These are phyloP conservation scores for Leucophenga maculata DNA, from an alignment of 2,888 invertebrate genomes.

Conservation along the genomic window DNA sequence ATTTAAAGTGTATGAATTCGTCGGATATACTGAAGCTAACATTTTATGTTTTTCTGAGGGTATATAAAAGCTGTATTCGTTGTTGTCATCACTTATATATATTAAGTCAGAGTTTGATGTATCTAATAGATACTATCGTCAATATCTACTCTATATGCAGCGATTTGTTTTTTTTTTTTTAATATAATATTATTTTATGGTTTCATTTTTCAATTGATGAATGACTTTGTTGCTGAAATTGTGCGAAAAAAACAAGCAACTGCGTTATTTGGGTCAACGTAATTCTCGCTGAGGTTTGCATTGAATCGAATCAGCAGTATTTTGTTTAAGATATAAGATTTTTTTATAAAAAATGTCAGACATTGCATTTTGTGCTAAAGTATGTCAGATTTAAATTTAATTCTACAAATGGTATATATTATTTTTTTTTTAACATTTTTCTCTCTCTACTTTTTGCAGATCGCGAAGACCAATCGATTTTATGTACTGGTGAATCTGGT, in stretches of 20 bases:
- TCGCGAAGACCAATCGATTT: constrained; percentile 98
- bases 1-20: too few species aligned
- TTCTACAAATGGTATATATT: constrained; percentile 4
- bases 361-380: constrained; percentile 10
- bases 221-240: constrained; percentile 28
- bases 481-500: constrained; percentile 99
- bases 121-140: constrained; percentile 18
- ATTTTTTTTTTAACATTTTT: constrained; percentile 18
- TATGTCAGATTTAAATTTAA: constrained; percentile 26
- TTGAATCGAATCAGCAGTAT: constrained; percentile 19
- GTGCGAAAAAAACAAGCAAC: constrained; percentile 6
- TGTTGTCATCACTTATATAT: not conserved
- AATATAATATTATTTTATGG: constrained; percentile 39
- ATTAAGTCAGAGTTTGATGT: constrained; percentile 14
- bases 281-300: constrained; percentile 57
- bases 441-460: constrained; percentile 77
- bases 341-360: not conserved
- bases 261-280: constrained; percentile 54
- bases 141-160: not conserved
- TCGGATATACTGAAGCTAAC: not conserved
- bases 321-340: constrained; percentile 21
- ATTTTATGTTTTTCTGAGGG: not conserved
- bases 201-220: constrained; percentile 58
- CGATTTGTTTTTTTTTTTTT: constrained; percentile 8
- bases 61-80: not conserved